A percentile compares a stretch with the other conserved stretches of the same genome.
These are phyloP conservation scores for Anthopleura xanthogrammica DNA, from an alignment of 92 coral and sea anemone genomes.

Conservation along the genomic window DNA sequence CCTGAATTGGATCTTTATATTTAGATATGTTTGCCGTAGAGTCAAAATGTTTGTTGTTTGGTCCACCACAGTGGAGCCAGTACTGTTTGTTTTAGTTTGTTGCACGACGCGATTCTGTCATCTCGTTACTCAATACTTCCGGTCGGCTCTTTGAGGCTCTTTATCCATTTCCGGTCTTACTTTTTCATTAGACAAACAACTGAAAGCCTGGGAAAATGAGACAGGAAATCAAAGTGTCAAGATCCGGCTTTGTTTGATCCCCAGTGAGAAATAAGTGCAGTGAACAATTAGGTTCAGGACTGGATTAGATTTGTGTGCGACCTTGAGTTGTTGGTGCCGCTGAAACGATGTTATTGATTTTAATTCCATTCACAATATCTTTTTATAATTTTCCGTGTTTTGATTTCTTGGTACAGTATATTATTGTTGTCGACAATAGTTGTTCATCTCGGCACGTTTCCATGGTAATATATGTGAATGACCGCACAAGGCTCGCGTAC, in stretches of 20 bases:
- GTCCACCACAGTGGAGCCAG: conserved; percentile 9
- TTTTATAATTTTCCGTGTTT: no score
- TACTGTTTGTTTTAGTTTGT: conserved; percentile 2
- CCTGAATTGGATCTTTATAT: neutral
- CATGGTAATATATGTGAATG: no score
- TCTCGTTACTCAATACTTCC: conserved; percentile 14
- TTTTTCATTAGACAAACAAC: conserved; percentile 28
- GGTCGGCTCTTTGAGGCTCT: conserved; percentile 22
- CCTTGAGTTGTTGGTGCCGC: neutral
- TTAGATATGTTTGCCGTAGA: neutral
- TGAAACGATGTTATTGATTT: no score
- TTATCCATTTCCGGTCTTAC: conserved; percentile 16
- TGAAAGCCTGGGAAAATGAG: conserved; percentile 10
- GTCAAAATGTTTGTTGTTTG: neutral
- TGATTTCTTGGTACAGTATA: no score
- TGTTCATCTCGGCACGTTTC: no score
- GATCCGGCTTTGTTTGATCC: conserved; percentile 10
- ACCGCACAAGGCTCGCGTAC: no score
- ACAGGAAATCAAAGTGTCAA: conserved; percentile 25
- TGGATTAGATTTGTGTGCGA: neutral
- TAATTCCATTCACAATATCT: no score
- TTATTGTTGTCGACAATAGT: no score
- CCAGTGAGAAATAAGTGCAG: neutral
- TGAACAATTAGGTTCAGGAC: neutral
- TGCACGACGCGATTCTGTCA: neutral